These are phyloP conservation scores for Camelus dromedarius DNA, from an alignment of 2,113 vertebrate species.

Conservation along the genomic window DNA sequence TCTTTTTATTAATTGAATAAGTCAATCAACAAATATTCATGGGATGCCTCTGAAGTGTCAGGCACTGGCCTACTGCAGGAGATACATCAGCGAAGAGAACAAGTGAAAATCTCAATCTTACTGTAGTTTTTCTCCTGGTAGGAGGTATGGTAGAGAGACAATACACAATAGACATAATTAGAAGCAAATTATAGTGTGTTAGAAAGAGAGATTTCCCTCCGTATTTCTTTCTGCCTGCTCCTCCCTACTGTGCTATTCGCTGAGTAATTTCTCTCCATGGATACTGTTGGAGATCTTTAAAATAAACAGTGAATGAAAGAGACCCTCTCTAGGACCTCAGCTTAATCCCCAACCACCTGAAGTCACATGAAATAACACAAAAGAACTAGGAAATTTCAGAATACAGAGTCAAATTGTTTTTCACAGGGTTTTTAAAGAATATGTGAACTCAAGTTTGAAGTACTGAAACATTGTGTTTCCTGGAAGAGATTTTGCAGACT, in stretches of 20 bases:
- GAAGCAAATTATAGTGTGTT: background rate
- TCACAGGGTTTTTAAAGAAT: background rate
- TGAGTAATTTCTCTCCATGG: background rate
- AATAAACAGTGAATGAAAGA: background rate
- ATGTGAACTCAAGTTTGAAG: slow-evolving; percentile 10
- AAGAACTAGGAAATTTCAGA: background rate
- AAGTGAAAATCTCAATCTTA: background rate
- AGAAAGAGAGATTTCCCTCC: background rate
- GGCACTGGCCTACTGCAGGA: background rate
- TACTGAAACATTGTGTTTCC: background rate
- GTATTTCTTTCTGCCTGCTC: background rate
- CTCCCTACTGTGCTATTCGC: background rate
- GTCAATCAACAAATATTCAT: background rate
- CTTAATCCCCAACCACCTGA: background rate
- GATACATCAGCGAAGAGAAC: background rate
- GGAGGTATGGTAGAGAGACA: background rate
- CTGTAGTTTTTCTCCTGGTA: background rate
- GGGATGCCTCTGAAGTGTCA: background rate
- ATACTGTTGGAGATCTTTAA: background rate
- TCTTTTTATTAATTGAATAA: background rate
- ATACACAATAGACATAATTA: background rate
- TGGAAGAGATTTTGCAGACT: slow-evolving; percentile 6
- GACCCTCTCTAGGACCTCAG: background rate
- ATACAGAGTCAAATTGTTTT: background rate
- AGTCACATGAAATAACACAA: background rate